These are phyloP conservation scores for Callipepla squamata DNA, from an alignment of 2,113 vertebrate genomes.

Conservation along the genomic window DNA sequence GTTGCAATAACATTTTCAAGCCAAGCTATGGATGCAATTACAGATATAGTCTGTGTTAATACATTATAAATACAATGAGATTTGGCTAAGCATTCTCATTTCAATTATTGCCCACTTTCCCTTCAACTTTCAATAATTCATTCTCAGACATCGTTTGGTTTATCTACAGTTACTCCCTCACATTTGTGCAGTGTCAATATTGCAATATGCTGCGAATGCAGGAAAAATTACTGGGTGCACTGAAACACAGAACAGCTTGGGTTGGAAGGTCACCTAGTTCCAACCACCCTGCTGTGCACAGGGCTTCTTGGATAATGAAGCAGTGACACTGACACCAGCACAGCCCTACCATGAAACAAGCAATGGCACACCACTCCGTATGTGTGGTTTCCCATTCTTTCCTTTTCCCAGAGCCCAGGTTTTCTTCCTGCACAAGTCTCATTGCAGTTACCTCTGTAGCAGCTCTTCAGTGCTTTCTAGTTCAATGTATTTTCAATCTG, in stretches of 20 bases:
- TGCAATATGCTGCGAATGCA: background rate
- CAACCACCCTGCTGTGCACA: background rate
- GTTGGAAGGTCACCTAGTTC: background rate
- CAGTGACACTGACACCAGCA: background rate
- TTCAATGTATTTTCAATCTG: background rate
- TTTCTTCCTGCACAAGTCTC: background rate
- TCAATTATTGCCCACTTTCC: background rate
- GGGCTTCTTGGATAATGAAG: background rate
- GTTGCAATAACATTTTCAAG: background rate
- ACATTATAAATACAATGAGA: background rate
- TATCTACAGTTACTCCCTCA: background rate
- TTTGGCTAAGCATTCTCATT: background rate
- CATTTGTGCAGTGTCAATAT: background rate
- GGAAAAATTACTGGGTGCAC: background rate
- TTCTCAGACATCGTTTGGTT: background rate
- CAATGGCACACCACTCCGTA: background rate
- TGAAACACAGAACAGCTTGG: background rate
- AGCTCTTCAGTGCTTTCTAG: constrained; percentile 11
- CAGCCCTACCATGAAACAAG: background rate
- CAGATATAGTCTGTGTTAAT: background rate
- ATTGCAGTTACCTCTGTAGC: background rate
- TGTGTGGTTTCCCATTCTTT: background rate
- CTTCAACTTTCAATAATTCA: background rate
- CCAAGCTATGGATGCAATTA: background rate
- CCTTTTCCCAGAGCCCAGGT: background rate